Base-by-base conservation (phyloP, 2,113 vertebrate species). In the Brevimyrus niger region DNA sequence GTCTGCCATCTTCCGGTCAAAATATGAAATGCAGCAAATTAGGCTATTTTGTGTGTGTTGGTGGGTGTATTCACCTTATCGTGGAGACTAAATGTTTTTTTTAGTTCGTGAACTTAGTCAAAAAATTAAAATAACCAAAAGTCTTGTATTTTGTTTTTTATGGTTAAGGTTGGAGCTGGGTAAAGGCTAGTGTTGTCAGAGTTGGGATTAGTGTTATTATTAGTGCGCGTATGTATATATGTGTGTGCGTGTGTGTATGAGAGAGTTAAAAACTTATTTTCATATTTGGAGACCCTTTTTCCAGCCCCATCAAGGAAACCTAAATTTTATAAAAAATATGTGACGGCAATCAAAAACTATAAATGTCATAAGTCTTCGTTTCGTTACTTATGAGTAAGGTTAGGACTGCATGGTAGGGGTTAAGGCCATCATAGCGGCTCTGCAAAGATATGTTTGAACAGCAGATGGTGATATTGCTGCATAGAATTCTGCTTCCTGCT, bases 1-100 rank as follows among this genome's bases (percentile, higher is more conserved):
- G 55, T 65, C 87, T 65, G 87, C 87, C 87, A 88, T 46, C 87
- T 61, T 46, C 38, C 23, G 87, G 87, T 9, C 55, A 88, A 46
- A 88, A 88, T 65, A 53, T 46, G 42, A 42, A 55, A 21, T 31
- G 2, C 13, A 87, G 9, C n/a, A 31, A 13, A 31, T 69, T 13
- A n/a, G n/a, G n/a, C n/a, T n/a, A 69, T 69, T 69, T 69, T 69
- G 9, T 65, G 61, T 11, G 61, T 13, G 55, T 9, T 61, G 6
- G 19, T 1, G 23, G 21, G 23, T n/a, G 55, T 61, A 3, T 61
- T 61, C 8, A n/a, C 21, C 21, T 9, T 7, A 61, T 9, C 23
- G 7, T n/a, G 55, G 21, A 61, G 21, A 10, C 23, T n/a, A 61
- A 61, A 61, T 61, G 23, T 61, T 61, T n/a, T 3, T 61, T n/a